Evolutionary conservation across 2,888 invertebrate species (phyloP).

Genomic region (Boloria euphrosyne): DNA sequence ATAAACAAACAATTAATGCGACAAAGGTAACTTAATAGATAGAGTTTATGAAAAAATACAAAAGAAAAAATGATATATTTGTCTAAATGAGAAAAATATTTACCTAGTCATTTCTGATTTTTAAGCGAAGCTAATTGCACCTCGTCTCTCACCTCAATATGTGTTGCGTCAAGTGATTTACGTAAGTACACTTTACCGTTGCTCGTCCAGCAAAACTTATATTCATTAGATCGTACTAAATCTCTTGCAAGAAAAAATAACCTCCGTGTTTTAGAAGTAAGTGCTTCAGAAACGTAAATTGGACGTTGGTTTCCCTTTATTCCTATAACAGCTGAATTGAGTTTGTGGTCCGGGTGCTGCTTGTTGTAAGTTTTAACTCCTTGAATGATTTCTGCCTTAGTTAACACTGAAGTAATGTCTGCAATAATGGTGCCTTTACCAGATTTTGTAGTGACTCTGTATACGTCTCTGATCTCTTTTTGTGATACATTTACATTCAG

Average conservation of each 20-base stretch:
- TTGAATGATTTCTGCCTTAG: background rate
- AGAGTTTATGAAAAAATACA: no score
- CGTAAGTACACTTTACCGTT: background rate
- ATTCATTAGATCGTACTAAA: background rate
- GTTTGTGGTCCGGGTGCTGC: background rate
- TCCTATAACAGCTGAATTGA: background rate
- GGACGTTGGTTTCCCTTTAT: background rate
- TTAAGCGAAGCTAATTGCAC: background rate
- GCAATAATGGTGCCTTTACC: background rate
- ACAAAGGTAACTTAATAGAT: no score
- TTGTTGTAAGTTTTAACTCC: conserved; percentile 1
- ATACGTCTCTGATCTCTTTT: background rate
- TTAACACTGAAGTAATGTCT: background rate
- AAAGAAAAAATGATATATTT: background rate
- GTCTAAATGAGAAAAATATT: background rate
- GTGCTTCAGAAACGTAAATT: background rate
- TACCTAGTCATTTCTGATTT: background rate
- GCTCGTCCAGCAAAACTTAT: conserved; percentile 1
- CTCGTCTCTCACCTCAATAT: background rate
- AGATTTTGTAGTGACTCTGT: background rate
- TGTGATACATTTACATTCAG: no score
- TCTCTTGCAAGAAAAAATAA: background rate
- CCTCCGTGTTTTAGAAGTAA: background rate
- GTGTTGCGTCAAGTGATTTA: background rate
- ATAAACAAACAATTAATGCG: no score